Base-by-base conservation (phyloP, 2,797 vertebrate species). In the Rhabdophis nuchalis region DNA sequence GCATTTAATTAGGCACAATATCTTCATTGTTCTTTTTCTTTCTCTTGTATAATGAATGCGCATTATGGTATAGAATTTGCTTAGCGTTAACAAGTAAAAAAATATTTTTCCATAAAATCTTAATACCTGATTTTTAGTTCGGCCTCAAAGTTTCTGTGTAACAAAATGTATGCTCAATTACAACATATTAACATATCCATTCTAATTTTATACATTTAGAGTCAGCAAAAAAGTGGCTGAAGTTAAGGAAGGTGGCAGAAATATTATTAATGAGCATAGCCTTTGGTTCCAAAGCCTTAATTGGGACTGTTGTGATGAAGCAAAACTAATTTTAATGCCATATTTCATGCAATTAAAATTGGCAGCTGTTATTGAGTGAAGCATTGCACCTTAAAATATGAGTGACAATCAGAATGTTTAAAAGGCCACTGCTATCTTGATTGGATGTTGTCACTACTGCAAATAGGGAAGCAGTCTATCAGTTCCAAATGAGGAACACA, bases 1-100 rank as follows among this genome's bases (percentile, higher is more conserved):
- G 97, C 97, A 96, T 98, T 98, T 97, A 97, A 97, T 95, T 94
- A 94, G 86, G 96, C 87, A 99, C 98, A 99, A 97, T 98, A 95
- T 82, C 88, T 61, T 96, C 94, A 97, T 98, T 99, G 98, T 99
- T 96, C 77, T 93, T 61, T 90, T 72, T 14, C 1, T 87, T 32
- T 27, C 7, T 14, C 3, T 85, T 68, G 92, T 95, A 93, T 95
- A 96, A 95, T 96, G 92, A 90, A 94, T 95, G 95, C 93, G 87
- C 95, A 57, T 96, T 93, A 96, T 96, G 95, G 94, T 94, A 93
- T 95, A 96, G 96, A 94, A 95, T 88, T 68, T 92, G 93, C 86
- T 93, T 96, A 68, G 88, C 85, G 92, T 61, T 32, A 1, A 94
- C 92, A 85, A 95, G 88, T 91, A 89, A 94, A 94, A 90, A 93